phyloP scores from a whole-genome alignment of 2,113 vertebrate genomes.

The Callipepla squamata region DNA sequence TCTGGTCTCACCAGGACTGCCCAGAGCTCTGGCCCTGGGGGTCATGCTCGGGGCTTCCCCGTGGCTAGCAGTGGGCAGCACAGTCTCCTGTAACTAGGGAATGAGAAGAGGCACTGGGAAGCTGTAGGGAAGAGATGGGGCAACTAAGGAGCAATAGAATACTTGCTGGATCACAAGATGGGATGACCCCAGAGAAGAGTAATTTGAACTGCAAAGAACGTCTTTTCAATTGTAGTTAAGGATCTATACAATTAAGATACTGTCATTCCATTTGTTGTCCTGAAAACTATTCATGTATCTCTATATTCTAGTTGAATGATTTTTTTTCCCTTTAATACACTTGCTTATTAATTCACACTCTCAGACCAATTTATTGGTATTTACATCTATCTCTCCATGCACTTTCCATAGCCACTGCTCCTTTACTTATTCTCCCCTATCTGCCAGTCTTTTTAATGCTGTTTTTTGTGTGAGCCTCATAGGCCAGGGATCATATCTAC shows the following conservation, averaged over 20 bases:
- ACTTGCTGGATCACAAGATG: background rate
- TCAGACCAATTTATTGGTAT: constrained; percentile 36
- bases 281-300: background rate
- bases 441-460: constrained; percentile 19
- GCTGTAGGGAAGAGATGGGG: background rate
- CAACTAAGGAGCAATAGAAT: background rate
- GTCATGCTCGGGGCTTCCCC: background rate
- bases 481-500: constrained; percentile 41
- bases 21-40: background rate
- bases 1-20: background rate
- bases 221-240: background rate
- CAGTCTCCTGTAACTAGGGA: background rate
- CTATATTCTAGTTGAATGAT: constrained; percentile 24
- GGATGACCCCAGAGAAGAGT: background rate
- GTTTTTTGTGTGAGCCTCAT: constrained; percentile 24
- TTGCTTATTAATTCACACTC: constrained; percentile 49
- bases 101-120: background rate
- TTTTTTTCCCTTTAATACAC: constrained; percentile 45
- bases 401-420: background rate
- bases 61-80: rapidly evolving
- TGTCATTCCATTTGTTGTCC: background rate
- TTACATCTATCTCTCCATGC: background rate
- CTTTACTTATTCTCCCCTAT: background rate
- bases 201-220: background rate
- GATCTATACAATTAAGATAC: background rate